Evolutionary conservation across 2,888 invertebrate genomes (phyloP).

Genomic region (Dorcus hopei): DNA sequence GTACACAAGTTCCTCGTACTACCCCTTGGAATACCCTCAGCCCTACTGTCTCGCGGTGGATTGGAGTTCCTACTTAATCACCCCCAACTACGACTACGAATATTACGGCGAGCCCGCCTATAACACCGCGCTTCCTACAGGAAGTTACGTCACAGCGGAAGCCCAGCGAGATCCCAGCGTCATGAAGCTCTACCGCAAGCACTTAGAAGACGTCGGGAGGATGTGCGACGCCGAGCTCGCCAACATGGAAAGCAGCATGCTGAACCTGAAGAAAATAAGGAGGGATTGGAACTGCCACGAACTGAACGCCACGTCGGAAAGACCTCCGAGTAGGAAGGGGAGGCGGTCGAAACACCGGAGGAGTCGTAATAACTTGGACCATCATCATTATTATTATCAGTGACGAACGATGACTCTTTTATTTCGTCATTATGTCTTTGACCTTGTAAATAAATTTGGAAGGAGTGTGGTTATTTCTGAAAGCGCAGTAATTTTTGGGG

Average conservation of each 20-base stretch:
- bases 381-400: too few species aligned
- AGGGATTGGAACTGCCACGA: constrained; percentile 16
- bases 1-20: too few species aligned
- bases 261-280: constrained; percentile 12
- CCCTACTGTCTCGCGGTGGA: neutral
- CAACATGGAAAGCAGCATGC: constrained; percentile 19
- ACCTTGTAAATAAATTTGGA: too few species aligned
- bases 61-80: constrained; percentile 13
- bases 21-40: neutral
- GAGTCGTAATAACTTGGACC: too few species aligned
- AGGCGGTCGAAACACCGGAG: neutral
- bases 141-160: neutral
- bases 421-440: too few species aligned
- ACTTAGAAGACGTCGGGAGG: constrained; percentile 21
- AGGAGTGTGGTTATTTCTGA: too few species aligned
- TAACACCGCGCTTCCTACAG: neutral
- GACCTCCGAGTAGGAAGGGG: neutral
- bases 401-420: too few species aligned
- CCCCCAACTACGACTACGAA: constrained; percentile 15
- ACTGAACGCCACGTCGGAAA: neutral
- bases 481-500: too few species aligned
- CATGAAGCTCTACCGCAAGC: constrained; percentile 9
- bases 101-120: neutral
- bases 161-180: neutral
- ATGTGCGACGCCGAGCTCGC: constrained; percentile 20